Conservation (phyloP, 2,888 invertebrate genomes). For the Epinotia bilunana region DNA sequence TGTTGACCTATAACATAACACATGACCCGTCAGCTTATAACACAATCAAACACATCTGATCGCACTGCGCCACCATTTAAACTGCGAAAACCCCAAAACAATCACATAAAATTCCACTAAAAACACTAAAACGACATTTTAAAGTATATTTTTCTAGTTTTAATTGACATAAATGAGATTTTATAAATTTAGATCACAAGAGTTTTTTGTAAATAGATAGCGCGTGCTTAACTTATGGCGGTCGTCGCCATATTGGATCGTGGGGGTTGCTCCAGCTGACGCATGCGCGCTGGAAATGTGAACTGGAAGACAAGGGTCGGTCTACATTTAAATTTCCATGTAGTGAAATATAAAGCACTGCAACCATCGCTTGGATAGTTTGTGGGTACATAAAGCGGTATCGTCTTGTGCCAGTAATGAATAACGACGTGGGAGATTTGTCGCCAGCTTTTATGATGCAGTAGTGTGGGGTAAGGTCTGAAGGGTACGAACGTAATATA, state of each 20-base stretch:
- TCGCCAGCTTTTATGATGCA: conserved; percentile 12
- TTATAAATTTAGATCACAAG: conserved; percentile 22
- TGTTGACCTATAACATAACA: conserved; percentile 62
- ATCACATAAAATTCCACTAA: conserved; percentile 41
- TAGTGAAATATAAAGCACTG: conserved; percentile 27
- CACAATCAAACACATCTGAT: conserved; percentile 68
- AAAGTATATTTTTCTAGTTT: conserved; percentile 41
- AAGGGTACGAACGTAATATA: conserved; percentile 35
- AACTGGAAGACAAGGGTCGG: conserved; percentile 40
- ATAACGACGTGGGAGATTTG: conserved; percentile 8
- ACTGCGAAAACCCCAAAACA: conserved; percentile 46
- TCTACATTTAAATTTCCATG: conserved; percentile 41
- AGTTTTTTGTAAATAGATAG: conserved; percentile 63
- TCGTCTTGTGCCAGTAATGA: conserved; percentile 20
- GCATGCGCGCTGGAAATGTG: conserved; percentile 67
- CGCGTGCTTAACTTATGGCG: conserved; percentile 79
- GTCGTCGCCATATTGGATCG: conserved; percentile 80
- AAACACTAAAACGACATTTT: conserved; percentile 44
- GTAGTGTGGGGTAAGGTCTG: conserved; percentile 24
- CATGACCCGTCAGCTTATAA: conserved; percentile 55
- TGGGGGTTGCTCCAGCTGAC: conserved; percentile 67
- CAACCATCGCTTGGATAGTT: conserved; percentile 36
- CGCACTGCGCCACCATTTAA: conserved; percentile 64
- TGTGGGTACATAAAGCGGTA: conserved; percentile 9
- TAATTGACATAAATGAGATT: conserved; percentile 31